These are phyloP conservation scores for Limnephilus marmoratus DNA, from an alignment of 2,888 invertebrate genomes.

Conservation along the genomic window DNA sequence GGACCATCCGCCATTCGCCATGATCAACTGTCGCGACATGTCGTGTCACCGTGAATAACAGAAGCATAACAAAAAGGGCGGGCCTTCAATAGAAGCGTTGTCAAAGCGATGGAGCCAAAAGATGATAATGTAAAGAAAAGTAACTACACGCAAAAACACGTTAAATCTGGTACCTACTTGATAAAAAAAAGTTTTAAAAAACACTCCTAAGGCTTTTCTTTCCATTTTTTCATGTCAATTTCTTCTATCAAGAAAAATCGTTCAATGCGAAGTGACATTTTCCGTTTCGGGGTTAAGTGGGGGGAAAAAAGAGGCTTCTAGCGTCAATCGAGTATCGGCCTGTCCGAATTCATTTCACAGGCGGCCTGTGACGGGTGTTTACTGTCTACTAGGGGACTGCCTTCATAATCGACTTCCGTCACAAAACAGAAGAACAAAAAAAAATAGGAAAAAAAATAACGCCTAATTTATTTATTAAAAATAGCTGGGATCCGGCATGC, in stretches of 20 bases:
- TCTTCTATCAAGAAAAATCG: slow-evolving; percentile 3
- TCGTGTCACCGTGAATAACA: not conserved
- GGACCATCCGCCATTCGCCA: too few relatives aligned
- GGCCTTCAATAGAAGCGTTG: too few relatives aligned
- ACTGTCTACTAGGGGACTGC: not conserved
- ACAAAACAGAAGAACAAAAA: too few relatives aligned
- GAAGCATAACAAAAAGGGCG: not conserved
- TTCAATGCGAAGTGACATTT: slow-evolving; percentile 7
- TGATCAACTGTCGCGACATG: too few relatives aligned
- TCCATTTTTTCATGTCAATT: not conserved
- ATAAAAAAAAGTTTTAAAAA: not conserved
- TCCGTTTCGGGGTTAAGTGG: slow-evolving; percentile 33
- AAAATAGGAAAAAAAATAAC: too few relatives aligned
- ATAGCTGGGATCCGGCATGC: too few relatives aligned
- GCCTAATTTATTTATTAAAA: too few relatives aligned
- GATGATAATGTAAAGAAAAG: not conserved
- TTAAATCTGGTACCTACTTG: not conserved
- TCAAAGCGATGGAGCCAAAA: not conserved
- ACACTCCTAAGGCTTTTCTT: not conserved
- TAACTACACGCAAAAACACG: not conserved
- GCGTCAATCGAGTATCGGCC: not conserved
- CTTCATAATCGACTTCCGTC: not conserved
- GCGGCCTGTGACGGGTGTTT: slow-evolving; percentile 6
- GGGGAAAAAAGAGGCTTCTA: not conserved
- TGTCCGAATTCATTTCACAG: slow-evolving; percentile 21